Evolutionary conservation across 2,888 invertebrate species (phyloP).

Genomic region (Oligia fasciuncula): DNA sequence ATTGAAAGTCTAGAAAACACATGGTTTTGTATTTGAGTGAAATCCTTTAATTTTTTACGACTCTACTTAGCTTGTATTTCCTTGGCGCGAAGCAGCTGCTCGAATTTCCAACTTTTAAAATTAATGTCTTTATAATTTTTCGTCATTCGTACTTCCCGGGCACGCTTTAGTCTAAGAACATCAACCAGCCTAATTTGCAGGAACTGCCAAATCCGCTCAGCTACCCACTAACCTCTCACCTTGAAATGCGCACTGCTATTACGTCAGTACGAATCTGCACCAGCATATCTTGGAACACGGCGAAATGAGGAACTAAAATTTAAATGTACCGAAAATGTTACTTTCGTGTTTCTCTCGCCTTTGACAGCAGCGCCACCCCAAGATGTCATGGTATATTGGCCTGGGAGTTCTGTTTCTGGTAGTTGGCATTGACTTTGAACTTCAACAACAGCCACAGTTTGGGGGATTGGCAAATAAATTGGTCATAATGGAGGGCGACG

Average conservation of each 20-base stretch:
- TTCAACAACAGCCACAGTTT: constrained; percentile 59
- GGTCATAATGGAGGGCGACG: constrained; percentile 60
- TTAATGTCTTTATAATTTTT: background rate
- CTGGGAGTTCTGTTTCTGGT: constrained; percentile 52
- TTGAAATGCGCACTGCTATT: constrained; percentile 37
- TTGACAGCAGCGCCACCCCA: constrained; percentile 1
- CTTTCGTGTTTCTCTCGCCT: background rate
- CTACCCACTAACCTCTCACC: constrained; percentile 45
- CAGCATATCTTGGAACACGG: background rate
- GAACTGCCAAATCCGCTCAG: constrained; percentile 39
- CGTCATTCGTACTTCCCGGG: background rate
- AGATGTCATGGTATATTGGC: constrained; percentile 14
- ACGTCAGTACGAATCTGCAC: constrained; percentile 20
- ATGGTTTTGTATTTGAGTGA: background rate
- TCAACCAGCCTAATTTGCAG: constrained; percentile 14
- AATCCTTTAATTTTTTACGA: background rate
- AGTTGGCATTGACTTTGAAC: constrained; percentile 75
- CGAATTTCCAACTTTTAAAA: background rate
- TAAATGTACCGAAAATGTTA: background rate
- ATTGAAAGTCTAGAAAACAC: background rate
- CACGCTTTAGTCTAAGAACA: constrained; percentile 3
- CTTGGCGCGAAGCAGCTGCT: background rate
- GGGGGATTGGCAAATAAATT: constrained; percentile 68
- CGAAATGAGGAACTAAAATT: constrained; percentile 16
- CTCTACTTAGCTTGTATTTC: background rate